Evolutionary conservation across 2,113 vertebrate species (phyloP).

Genomic region (Suncus etruscus): DNA sequence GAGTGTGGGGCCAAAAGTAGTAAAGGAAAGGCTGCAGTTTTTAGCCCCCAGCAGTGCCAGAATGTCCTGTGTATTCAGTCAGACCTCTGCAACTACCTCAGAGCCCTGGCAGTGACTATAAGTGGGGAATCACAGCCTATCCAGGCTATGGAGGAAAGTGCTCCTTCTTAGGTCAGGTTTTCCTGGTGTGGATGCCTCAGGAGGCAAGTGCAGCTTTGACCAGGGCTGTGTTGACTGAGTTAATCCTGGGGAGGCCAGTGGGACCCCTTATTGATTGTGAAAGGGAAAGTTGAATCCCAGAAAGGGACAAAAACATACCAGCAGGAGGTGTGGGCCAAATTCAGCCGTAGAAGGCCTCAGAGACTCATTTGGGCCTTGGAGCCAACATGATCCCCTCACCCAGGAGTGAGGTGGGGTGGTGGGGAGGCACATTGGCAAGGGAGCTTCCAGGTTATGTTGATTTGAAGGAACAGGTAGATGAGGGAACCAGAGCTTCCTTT

Average conservation of each 20-base stretch:
- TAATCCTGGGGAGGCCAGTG: not conserved
- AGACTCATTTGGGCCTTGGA: not conserved
- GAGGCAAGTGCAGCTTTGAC: not conserved
- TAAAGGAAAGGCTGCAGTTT: not conserved
- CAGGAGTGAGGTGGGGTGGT: not conserved
- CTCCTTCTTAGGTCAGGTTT: accelerated
- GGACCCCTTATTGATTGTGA: not conserved
- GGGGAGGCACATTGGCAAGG: not conserved
- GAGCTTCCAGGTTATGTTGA: not conserved
- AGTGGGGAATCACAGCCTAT: not conserved
- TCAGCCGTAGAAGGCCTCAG: no score
- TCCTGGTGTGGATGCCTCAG: not conserved
- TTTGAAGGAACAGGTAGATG: not conserved
- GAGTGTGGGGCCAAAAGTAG: not conserved
- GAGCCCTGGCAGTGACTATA: not conserved
- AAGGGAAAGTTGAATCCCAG: not conserved
- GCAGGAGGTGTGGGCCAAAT: not conserved
- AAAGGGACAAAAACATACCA: not conserved
- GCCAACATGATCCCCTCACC: not conserved
- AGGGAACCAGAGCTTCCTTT: not conserved
- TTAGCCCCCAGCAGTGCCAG: not conserved
- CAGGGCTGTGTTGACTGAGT: not conserved
- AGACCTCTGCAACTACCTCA: not conserved
- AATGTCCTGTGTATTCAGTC: not conserved
- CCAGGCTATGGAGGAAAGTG: not conserved